Base-by-base conservation (phyloP, 2,113 vertebrate species). In the Pteruthius melanotis region DNA sequence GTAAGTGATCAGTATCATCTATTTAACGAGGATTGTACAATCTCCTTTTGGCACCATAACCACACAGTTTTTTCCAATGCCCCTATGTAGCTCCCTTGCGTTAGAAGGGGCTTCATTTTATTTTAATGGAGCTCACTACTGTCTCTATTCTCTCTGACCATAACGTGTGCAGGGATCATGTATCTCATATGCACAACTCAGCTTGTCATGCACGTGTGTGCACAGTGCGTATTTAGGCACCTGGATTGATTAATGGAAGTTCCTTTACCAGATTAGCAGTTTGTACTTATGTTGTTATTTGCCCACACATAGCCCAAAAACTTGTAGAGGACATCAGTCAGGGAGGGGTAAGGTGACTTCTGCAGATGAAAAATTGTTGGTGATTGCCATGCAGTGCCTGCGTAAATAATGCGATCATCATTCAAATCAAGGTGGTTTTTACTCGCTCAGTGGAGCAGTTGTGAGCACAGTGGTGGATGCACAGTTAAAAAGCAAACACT, bases 151-250 rank as follows among this genome's bases (percentile, higher is more conserved):
- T 53, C 35, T 79, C 24, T 87, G 42, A n/a, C 26, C 6, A 2
- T 15, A 40, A n/a, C 5, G 0, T 3, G 40, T 52, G 3, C 27
- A 30, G 0, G 0, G 60, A 23, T 59, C 5, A 0, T 7, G 1
- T 64, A 7, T 72, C 35, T 81, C 49, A 23, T 3, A 3, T 5
- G 7, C 35, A 52, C 33, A 44, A 2, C 61, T 87, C 74, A 44
- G 2, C 23, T 53, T 52, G 30, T 42, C 11, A 9, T 44, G 42
- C 42, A 14, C 17, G 1, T 12, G 6, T 16, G 3, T 13, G 15
- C n/a, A 19, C 31, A 28, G 14, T 1, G 3, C 23, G 3, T 13
- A 9, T 74, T 87, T 59, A 47, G 83, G 37, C 39, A 78, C 21
- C 42, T 70, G 33, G 18, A 31, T 11, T 37, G 54, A 33, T 56